phyloP scores from a whole-genome alignment of 2,797 vertebrate genomes.

The Enteromius fasciolatus region DNA sequence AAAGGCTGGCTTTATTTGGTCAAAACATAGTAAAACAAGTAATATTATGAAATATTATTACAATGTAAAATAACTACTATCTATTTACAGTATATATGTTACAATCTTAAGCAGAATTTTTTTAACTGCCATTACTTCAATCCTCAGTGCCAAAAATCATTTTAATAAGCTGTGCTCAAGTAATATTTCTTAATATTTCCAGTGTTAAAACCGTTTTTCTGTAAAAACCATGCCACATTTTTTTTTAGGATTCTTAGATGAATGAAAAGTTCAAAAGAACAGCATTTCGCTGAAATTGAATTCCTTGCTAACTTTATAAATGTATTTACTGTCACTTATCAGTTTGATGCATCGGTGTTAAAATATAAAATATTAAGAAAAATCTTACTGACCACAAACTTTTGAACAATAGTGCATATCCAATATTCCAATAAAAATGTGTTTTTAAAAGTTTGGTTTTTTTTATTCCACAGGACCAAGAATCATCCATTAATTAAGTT shows the following conservation, averaged over 20 bases:
- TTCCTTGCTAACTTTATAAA: not conserved
- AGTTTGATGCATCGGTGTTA: not conserved
- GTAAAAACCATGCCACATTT: not conserved
- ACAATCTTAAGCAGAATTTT: not conserved
- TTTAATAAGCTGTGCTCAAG: not conserved
- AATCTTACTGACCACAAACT: not conserved
- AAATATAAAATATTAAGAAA: slow-evolving; percentile 3
- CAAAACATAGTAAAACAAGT: not conserved
- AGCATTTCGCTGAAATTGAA: not conserved
- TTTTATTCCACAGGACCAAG: not conserved
- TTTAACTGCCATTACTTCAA: not conserved
- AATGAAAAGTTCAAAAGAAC: not conserved
- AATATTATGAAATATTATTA: not conserved
- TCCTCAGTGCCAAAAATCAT: not conserved
- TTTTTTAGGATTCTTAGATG: not conserved
- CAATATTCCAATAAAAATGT: not conserved
- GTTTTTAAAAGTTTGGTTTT: no score
- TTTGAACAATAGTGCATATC: not conserved
- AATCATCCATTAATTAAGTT: not conserved
- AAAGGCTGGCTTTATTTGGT: not conserved
- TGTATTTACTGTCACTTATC: not conserved
- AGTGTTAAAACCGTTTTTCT: not conserved
- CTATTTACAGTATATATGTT: not conserved
- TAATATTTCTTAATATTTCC: not conserved
- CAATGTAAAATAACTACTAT: not conserved